A percentile compares a stretch with the other conserved stretches of the same genome.
Conservation (phyloP, 2,888 invertebrate genomes). For the Microchrysa polita region DNA sequence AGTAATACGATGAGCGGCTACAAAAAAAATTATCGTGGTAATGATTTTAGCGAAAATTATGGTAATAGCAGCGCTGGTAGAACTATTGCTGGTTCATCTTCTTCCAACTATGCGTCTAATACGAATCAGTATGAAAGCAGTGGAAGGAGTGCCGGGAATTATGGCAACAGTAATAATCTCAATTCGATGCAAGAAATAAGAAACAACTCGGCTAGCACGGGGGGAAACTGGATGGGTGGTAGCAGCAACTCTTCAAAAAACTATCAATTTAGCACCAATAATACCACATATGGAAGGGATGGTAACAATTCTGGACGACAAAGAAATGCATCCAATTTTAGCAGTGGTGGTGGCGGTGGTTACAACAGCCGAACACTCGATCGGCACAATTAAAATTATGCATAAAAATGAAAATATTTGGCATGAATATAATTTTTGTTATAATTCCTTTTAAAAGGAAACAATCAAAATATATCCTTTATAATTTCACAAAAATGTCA, state of each 20-base stretch:
- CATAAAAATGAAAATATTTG: too few relatives aligned
- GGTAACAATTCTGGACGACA: too few relatives aligned
- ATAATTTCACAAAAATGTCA: too few relatives aligned
- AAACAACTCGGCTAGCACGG: conserved; percentile 13
- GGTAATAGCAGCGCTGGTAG: conserved; percentile 13
- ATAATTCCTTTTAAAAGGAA: too few relatives aligned
- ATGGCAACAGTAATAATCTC: conserved; percentile 2
- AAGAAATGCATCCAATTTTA: not conserved
- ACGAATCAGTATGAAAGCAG: conserved; percentile 21
- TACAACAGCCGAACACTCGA: not conserved
- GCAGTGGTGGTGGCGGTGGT: conserved; percentile 17
- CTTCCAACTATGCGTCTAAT: not conserved
- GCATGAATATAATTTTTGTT: too few relatives aligned
- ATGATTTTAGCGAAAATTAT: not conserved
- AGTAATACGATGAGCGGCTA: too few relatives aligned
- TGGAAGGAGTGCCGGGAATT: conserved; percentile 24
- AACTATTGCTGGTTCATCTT: not conserved
- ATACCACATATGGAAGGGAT: not conserved
- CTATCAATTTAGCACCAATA: not conserved
- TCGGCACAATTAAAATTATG: conserved; percentile 21
- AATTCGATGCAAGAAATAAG: conserved; percentile 1
- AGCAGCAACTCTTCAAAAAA: conserved; percentile 27
- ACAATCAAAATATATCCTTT: too few relatives aligned
- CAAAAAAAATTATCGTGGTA: too few relatives aligned
- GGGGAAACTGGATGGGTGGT: conserved; percentile 34